Base-by-base conservation (phyloP, 2,888 invertebrate species). In the Ecliptopera silaceata region DNA sequence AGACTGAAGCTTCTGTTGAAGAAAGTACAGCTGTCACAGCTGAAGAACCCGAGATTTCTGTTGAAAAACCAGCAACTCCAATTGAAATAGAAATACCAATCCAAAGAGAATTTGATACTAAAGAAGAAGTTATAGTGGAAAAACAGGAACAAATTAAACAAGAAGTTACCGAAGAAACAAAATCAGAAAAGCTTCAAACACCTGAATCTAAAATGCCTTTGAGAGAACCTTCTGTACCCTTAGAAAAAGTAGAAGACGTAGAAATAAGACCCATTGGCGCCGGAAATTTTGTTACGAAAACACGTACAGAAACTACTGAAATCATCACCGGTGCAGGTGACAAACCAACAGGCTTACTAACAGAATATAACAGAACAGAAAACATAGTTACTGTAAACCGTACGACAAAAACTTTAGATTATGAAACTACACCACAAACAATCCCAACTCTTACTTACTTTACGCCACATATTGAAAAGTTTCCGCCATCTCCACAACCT, bases 191-290 rank as follows among this genome's bases (percentile, higher is more conserved):
- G 53, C 36, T 59, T 18, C 65, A 67, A 38, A 49, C 64, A 57
- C 18, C 65, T 4, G 79, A 82, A 59, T 65, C 61, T 20, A 81
- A 75, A 59, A 65, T 79, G n/a, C 82, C 84, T 5, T 67, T 84
- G 6, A 79, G 84, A 49, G 91, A 90, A 63, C 88, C 88, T 20
- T 86, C 90, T 3, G 78, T 89, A 26, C 89, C 88, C 12, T 72
- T 90, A 15, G 91, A 91, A 20, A 90, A 88, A 71, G 86, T 88
- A 20, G 88, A 89, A 75, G 88, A 87, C 63, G 76, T 90, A 36
- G 91, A 91, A 76, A 91, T 91, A 17, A 91, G 90, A 59, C 90
- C 91, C 1, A 88, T 91, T 43, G 84, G 84, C 13, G 78, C 84
- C 44, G 74, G 78, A n/a, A 83, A 83, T 66, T 71, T 83, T 3